Conservation (phyloP, 2,113 vertebrate genomes). For the Proteles cristata region DNA sequence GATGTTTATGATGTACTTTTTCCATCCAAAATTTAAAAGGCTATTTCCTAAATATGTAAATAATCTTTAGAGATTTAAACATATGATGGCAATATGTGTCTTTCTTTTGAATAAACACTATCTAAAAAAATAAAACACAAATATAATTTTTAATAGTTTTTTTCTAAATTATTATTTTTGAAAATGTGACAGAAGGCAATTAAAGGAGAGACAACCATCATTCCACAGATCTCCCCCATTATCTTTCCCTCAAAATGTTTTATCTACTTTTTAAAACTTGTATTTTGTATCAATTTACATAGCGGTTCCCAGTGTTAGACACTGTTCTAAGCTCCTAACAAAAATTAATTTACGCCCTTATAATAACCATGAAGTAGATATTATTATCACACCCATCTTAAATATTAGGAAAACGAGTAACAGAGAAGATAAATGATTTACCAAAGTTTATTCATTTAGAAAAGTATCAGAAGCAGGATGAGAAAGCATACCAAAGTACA, state of each 20-base stretch:
- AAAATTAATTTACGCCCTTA: background rate
- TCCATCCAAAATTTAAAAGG: background rate
- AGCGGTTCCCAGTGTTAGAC: background rate
- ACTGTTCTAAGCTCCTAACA: background rate
- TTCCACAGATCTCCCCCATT: background rate
- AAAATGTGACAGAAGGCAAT: background rate
- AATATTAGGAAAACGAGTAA: background rate
- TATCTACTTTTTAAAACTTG: background rate
- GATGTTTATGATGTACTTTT: background rate
- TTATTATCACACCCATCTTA: background rate
- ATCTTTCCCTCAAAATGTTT: background rate
- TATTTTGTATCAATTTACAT: background rate
- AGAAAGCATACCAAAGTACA: background rate
- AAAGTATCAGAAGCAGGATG: background rate
- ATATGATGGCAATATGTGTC: background rate
- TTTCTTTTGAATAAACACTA: background rate
- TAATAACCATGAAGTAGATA: background rate
- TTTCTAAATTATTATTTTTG: background rate
- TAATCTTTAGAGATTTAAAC: constrained; percentile 31
- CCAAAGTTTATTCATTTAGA: background rate
- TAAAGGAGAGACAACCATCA: background rate
- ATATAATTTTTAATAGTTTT: background rate
- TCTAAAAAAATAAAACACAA: background rate
- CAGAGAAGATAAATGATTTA: background rate
- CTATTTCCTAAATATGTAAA: background rate